phyloP scores from a whole-genome alignment of 2,113 vertebrate genomes.

The Mobula birostris region DNA sequence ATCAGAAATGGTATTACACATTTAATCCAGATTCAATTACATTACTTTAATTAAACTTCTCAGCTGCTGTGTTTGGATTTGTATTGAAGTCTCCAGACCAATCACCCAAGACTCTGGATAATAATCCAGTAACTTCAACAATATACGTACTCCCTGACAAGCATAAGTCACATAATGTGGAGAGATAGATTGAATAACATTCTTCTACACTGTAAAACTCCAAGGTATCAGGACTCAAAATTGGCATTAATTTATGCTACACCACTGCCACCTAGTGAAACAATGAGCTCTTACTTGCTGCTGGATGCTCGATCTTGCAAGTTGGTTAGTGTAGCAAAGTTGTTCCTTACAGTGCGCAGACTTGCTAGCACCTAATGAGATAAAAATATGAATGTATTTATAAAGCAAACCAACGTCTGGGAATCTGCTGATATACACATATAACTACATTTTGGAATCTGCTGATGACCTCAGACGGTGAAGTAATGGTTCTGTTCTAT shows the following conservation, averaged over 20 bases:
- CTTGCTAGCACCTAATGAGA: slow-evolving; percentile 84
- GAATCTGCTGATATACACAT: not conserved
- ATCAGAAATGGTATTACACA: too few relatives aligned
- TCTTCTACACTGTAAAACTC: not conserved
- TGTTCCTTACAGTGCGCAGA: slow-evolving; percentile 93
- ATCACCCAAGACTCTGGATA: too few relatives aligned
- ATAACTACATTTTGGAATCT: not conserved
- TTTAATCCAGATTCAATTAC: too few relatives aligned
- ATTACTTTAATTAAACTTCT: too few relatives aligned
- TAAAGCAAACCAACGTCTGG: not conserved
- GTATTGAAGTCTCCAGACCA: too few relatives aligned
- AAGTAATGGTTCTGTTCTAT: not conserved
- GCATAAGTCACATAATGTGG: not conserved
- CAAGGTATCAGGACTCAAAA: not conserved
- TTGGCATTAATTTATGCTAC: not conserved
- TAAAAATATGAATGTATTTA: slow-evolving; percentile 36
- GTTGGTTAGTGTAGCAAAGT: slow-evolving; percentile 96
- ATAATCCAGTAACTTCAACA: too few relatives aligned
- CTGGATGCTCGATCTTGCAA: slow-evolving; percentile 84
- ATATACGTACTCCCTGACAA: too few relatives aligned
- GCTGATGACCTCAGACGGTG: not conserved
- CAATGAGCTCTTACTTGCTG: slow-evolving; percentile 78
- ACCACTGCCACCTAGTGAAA: not conserved
- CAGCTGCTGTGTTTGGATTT: too few relatives aligned
- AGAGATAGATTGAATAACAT: not conserved